phyloP scores from a whole-genome alignment of 2,113 vertebrate species.

The Callithrix jacchus region DNA sequence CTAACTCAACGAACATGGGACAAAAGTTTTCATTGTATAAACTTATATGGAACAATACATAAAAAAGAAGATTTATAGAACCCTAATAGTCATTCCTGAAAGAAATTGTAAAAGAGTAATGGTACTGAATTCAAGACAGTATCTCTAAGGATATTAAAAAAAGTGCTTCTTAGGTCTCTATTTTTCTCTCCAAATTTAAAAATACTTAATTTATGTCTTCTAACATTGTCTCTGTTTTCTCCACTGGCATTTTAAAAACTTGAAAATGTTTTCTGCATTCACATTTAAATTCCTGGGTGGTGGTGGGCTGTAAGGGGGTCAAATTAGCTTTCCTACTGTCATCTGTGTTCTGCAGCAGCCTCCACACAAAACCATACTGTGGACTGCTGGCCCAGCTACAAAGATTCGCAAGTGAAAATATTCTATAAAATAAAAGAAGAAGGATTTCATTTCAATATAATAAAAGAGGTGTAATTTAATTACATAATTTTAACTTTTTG shows the following conservation, averaged over 20 bases:
- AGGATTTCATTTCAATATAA: neutral
- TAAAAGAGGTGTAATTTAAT: neutral
- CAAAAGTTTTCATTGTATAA: neutral
- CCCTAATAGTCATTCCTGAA: neutral
- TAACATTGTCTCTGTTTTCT: neutral
- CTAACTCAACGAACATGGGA: neutral
- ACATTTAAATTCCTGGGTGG: neutral
- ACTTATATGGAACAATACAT: neutral
- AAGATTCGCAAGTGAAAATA: neutral
- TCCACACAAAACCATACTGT: neutral
- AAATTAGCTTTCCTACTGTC: neutral
- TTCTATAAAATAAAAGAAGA: neutral
- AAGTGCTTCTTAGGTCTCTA: neutral
- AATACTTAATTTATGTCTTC: neutral
- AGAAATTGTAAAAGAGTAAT: neutral
- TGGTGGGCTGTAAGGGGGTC: accelerated
- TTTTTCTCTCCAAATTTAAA: neutral
- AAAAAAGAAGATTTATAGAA: neutral
- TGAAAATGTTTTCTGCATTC: neutral
- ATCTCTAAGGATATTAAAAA: neutral
- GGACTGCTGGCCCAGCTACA: neutral
- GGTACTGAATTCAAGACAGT: neutral
- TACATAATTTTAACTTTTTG: neutral
- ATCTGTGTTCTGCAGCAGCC: neutral
- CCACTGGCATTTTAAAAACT: neutral